Percentiles rank a stretch among this genome's conserved stretches.
These are phyloP conservation scores for Auanema sp. DNA, from an alignment of 2,888 invertebrate species.

Conservation along the genomic window DNA sequence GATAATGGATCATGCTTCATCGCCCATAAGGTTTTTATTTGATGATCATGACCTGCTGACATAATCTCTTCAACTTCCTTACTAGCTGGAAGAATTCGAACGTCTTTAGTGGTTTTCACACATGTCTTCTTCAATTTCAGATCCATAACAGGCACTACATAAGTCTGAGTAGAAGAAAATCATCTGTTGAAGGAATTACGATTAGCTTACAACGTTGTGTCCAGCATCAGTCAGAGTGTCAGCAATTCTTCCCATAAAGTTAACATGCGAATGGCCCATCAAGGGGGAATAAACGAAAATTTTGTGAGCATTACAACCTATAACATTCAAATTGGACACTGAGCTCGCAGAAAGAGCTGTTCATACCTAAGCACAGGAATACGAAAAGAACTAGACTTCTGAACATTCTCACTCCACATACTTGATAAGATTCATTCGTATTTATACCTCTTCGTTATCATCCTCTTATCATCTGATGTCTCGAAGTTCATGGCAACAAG, in stretches of 20 bases:
- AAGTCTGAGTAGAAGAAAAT: neutral
- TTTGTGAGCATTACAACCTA: conserved; percentile 11
- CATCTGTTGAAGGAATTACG: neutral
- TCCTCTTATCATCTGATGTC: too few species aligned
- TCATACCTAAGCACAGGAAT: too few species aligned
- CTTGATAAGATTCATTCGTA: too few species aligned
- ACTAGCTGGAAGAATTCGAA: neutral
- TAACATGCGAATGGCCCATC: conserved; percentile 31
- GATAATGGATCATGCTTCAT: too few species aligned
- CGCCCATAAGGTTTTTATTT: conserved; percentile 5
- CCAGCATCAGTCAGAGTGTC: conserved; percentile 34
- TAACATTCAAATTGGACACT: neutral
- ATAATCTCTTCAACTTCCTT: conserved; percentile 16
- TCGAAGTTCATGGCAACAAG: too few species aligned
- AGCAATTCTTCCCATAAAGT: conserved; percentile 28
- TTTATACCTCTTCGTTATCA: too few species aligned
- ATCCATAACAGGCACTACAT: neutral
- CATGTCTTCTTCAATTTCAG: neutral
- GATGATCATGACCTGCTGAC: conserved; percentile 10
- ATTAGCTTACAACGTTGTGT: conserved; percentile 30
- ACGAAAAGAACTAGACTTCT: too few species aligned
- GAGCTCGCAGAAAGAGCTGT: too few species aligned
- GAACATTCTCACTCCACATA: too few species aligned
- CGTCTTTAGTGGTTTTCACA: neutral
- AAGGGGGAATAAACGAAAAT: conserved; percentile 27